Base-by-base conservation (phyloP, 2,113 vertebrate species). In the Elaphurus davidianus region DNA sequence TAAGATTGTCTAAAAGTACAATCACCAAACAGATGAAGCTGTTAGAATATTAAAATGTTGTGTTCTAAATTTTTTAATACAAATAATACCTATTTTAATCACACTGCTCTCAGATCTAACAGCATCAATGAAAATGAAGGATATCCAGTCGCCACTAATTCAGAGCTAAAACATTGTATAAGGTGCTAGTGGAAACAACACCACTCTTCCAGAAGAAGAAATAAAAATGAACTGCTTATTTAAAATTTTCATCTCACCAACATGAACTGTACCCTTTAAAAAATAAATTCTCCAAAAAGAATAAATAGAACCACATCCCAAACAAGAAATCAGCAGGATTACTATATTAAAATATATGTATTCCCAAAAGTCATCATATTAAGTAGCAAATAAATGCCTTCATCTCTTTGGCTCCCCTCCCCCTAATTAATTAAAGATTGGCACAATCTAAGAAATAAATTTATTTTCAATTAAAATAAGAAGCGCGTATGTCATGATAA, bases 381-480 rank as follows among this genome's bases (percentile, higher is more conserved):
- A 96, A 94, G 67, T 91, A 97, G 96, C 81, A 96, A 97, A 96
- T 84, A 94, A 97, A 96, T 96, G 96, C 97, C 81, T 96, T 43
- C 90, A 71, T 97, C 84, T 87, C 81, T 96, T 97, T 62, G 36
- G 0, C 89, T 92, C 84, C 95, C 85, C 95, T 97, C 94, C 89
- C 54, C 43, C 96, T 98, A 98, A 98, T 98, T 98, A 98, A 97
- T 98, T 98, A 98, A 97, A 98, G 93, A 94, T 95, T 98, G 97
- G 93, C 96, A 64, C 64, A n/a, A 94, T 98, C 82, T 98, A 97
- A 59, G 82, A 95, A 97, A 97, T 98, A 98, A 98, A 97, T 96
- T 98, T 98, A 95, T 98, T 98, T 99, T 98, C 98, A 98, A 99
- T 98, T 98, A 98, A 98, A 99, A 97, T 91, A 98, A 98, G 98